phyloP scores from a whole-genome alignment of 2,113 vertebrate genomes.

The Thermophis baileyi region DNA sequence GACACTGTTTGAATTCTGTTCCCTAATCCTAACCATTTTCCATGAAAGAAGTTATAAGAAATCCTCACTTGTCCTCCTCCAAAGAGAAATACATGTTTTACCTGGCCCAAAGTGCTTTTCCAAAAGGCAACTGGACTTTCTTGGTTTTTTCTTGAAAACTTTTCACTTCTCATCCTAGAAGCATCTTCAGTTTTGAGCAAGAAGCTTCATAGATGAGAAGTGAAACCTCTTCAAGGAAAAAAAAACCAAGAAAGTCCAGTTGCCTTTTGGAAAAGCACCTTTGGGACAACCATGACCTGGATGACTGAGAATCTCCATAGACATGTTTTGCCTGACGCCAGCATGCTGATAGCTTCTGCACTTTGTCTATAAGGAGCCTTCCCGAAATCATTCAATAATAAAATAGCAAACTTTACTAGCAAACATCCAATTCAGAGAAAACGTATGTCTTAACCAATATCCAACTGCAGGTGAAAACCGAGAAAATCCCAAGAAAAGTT shows the following conservation, averaged over 20 bases:
- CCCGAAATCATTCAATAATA: neutral
- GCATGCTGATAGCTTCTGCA: neutral
- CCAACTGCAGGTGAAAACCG: neutral
- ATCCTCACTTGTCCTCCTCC: neutral
- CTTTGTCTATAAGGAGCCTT: neutral
- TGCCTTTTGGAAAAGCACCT: neutral
- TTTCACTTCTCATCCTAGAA: too few species aligned
- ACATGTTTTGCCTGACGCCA: neutral
- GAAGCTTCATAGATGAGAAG: neutral
- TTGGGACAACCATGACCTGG: neutral
- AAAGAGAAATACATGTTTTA: neutral
- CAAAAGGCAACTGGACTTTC: neutral
- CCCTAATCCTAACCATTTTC: neutral
- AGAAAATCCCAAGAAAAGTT: neutral
- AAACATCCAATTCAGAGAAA: neutral
- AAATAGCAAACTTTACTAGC: neutral
- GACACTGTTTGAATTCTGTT: neutral
- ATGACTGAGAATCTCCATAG: neutral
- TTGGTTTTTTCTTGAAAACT: neutral
- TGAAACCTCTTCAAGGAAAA: neutral
- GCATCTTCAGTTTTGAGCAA: neutral
- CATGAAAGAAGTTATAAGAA: neutral
- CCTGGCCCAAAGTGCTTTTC: neutral
- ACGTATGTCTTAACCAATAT: neutral
- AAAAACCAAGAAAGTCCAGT: neutral